phyloP scores from a whole-genome alignment of 1,140 invertebrate species.

The Acromyrmex heyeri region DNA sequence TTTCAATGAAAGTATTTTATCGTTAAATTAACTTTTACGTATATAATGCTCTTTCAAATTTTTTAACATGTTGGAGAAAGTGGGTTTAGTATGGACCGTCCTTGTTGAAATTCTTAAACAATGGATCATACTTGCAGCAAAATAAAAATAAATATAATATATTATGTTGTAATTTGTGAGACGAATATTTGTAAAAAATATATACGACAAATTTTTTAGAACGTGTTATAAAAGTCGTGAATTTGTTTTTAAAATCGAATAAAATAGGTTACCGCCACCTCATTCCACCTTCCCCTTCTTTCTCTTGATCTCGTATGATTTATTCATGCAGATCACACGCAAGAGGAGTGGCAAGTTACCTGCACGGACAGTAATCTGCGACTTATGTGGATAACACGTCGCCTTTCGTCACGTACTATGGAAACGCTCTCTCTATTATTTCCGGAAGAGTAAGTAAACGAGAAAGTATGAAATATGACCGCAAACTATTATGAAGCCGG shows the following conservation, averaged over 20 bases:
- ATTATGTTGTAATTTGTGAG: background rate
- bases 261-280: background rate
- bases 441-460: conserved; percentile 57
- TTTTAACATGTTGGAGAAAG: background rate
- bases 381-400: conserved; percentile 41
- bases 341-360: conserved; percentile 26
- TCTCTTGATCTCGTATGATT: conserved; percentile 52
- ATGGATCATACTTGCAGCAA: background rate
- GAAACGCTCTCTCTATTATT: conserved; percentile 70
- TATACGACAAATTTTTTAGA: background rate
- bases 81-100: background rate
- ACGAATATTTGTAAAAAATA: background rate
- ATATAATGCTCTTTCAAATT: background rate
- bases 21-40: background rate
- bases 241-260: background rate
- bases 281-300: background rate
- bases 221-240: background rate
- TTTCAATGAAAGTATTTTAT: background rate
- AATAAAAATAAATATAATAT: conserved; percentile 37
- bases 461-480: conserved; percentile 54
- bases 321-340: conserved; percentile 41
- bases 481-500: background rate
- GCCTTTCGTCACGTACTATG: conserved; percentile 61
- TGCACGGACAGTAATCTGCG: conserved; percentile 31
- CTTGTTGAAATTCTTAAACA: background rate